Evolutionary conservation across 2,113 vertebrate species (phyloP).

Genomic region (Pelecanus crispus): DNA sequence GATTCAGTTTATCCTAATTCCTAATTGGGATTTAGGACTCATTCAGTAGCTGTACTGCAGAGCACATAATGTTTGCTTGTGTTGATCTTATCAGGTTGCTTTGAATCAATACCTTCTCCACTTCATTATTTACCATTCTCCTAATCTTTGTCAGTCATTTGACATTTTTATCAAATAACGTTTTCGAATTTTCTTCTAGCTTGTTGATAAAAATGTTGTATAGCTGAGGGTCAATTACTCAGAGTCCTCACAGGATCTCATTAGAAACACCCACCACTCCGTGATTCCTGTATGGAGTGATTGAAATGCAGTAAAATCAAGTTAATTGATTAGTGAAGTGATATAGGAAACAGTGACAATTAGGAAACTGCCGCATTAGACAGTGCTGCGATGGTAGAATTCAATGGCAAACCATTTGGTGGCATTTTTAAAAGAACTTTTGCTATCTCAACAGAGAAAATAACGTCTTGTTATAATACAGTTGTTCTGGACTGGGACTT

Average conservation of each 20-base stretch:
- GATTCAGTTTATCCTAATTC: slow-evolving; percentile 1
- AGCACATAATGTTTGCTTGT: slow-evolving; percentile 33
- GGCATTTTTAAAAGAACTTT: not conserved
- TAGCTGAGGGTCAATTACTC: slow-evolving; percentile 47
- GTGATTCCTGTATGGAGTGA: not conserved
- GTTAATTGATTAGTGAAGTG: slow-evolving; percentile 30
- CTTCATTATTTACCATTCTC: slow-evolving; percentile 59
- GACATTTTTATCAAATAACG: slow-evolving; percentile 59
- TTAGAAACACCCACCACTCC: slow-evolving; percentile 8
- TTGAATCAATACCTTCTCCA: slow-evolving; percentile 53
- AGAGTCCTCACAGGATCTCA: slow-evolving; percentile 24
- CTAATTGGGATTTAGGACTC: slow-evolving; percentile 30
- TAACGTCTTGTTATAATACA: not conserved
- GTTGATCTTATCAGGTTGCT: slow-evolving; percentile 58
- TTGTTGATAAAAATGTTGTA: slow-evolving; percentile 50
- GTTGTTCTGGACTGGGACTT: not conserved
- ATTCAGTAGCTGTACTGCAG: not conserved
- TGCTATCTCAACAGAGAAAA: not conserved
- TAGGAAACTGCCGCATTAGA: not conserved
- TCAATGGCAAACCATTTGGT: not conserved
- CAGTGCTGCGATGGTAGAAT: not conserved
- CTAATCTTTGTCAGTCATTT: slow-evolving; percentile 60
- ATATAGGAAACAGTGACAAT: slow-evolving; percentile 4
- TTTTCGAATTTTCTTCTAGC: slow-evolving; percentile 46
- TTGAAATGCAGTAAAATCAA: not conserved